Evolutionary conservation across 2,797 vertebrate genomes (phyloP), one percentile per base, ranked within the genome.

Genomic region (Phataginus tricuspis): DNA sequence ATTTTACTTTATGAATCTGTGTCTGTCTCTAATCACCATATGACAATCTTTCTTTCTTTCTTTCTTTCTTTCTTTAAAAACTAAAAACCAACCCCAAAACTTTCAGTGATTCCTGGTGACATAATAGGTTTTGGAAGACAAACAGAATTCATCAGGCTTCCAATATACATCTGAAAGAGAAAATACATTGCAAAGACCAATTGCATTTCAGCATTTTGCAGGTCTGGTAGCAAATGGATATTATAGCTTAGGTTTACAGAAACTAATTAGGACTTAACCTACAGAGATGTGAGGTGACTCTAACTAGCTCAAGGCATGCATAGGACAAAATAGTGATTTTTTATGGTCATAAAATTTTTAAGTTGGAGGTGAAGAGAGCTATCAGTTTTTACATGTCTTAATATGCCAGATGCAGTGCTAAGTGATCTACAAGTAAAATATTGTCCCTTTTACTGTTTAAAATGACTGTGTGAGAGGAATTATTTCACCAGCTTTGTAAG

Each of bases 1-100:
- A 84, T 95, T 91, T 87, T 27, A 85, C 57, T 96, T 86, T 61
- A 68, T 83, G 21, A 15, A 61, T 37, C 89, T 90, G 14, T 51
- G 6, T 55, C 57, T 93, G 39, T 91, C 19, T 14, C n/a, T 93
- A 39, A 78, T 86, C 25, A 78, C 23, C n/a, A 39, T 66, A 78
- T 86, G 37, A 83, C 11, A 55, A n/a, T 42, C 23, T 69, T 68
- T 25, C 51, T n/a, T 21, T n/a, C 13, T 39, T 39, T 39, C 39
- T 39, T 39, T 39, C 39, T 39, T 7, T 21, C n/a, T 45, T 45
- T 45, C 19, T 10, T 39, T 6, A 25, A 69, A 51, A 49, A 21
- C 51, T 6, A 51, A 51, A 68, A 55, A 59, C 57, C 5, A 42
- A 10, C 49, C 23, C 55, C 18, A 31, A n/a, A 75, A 75, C 31